These are phyloP conservation scores for Heliconius erato DNA, from an alignment of 2,888 invertebrate species.

Conservation along the genomic window DNA sequence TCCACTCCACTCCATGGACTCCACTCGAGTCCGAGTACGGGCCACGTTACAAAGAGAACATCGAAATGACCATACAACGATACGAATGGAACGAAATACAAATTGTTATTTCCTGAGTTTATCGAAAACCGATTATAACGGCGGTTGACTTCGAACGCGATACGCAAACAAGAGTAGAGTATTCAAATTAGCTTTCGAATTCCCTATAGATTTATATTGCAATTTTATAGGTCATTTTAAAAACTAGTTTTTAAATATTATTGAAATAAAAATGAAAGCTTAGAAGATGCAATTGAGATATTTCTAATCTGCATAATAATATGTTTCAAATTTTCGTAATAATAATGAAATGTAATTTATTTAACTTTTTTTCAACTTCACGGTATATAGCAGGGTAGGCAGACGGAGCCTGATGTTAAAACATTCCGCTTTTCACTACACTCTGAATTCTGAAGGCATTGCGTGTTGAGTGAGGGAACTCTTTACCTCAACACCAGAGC, in stretches of 20 bases:
- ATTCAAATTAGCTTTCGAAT: constrained; percentile 34
- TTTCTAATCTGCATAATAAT: too few species aligned
- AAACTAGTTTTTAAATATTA: background rate
- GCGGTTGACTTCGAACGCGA: constrained; percentile 33
- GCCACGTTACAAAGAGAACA: constrained; percentile 28
- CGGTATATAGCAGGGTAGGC: too few species aligned
- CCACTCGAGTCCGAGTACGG: constrained; percentile 6
- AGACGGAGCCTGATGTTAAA: too few species aligned
- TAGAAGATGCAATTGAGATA: background rate
- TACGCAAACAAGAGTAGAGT: constrained; percentile 38
- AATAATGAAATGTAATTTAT: too few species aligned
- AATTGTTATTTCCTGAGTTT: constrained; percentile 40
- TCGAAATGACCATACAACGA: constrained; percentile 33
- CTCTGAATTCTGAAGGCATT: too few species aligned
- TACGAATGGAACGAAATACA: constrained; percentile 35
- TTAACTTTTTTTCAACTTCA: too few species aligned
- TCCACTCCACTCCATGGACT: background rate
- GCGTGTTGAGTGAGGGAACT: too few species aligned
- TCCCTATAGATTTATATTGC: background rate
- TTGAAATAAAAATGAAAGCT: background rate
- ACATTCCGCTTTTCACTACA: too few species aligned
- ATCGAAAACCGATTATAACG: constrained; percentile 42
- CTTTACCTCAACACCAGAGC: too few species aligned
- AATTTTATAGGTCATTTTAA: background rate
- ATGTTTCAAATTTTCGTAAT: too few species aligned